phyloP scores from a whole-genome alignment of 2,797 vertebrate species.

The Poecilia velifera region DNA sequence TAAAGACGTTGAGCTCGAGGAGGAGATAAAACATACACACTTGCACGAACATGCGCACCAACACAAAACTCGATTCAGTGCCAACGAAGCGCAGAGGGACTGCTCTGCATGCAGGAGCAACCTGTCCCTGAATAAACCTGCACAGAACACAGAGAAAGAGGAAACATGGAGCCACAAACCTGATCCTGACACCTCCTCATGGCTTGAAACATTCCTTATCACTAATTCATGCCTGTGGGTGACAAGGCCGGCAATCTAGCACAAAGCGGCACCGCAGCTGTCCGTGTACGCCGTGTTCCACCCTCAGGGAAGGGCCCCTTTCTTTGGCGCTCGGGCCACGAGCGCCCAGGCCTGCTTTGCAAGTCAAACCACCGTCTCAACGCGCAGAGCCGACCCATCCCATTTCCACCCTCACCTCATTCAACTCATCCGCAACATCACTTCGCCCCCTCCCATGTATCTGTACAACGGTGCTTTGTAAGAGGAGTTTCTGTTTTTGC shows the following conservation, averaged over 20 bases:
- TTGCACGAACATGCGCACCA: constrained; percentile 25
- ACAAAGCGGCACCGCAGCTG: constrained; percentile 53
- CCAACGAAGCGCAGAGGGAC: constrained; percentile 53
- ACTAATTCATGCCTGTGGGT: constrained; percentile 85
- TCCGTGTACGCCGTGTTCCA: constrained; percentile 61
- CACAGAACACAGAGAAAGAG: constrained; percentile 64
- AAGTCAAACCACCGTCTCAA: constrained; percentile 82
- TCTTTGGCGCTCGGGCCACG: constrained; percentile 32
- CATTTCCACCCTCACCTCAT: constrained; percentile 50
- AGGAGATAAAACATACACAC: constrained; percentile 62
- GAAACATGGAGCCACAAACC: constrained; percentile 81
- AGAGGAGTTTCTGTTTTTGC: constrained; percentile 32
- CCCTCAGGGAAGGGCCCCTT: constrained; percentile 64
- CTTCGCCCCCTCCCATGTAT: constrained; percentile 31
- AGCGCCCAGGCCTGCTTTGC: constrained; percentile 78
- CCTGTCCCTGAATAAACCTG: constrained; percentile 76
- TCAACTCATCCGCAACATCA: constrained; percentile 20
- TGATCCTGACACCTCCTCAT: constrained; percentile 85
- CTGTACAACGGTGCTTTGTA: constrained; percentile 14
- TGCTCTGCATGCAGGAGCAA: constrained; percentile 58
- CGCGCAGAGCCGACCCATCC: constrained; percentile 54
- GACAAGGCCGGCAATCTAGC: constrained; percentile 71
- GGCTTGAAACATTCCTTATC: constrained; percentile 84
- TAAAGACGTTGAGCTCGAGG: constrained; percentile 72
- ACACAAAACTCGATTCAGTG: constrained; percentile 27